Evolutionary conservation across 2,888 invertebrate genomes (phyloP).

Genomic region (Caenorhabditis macrosperma): DNA sequence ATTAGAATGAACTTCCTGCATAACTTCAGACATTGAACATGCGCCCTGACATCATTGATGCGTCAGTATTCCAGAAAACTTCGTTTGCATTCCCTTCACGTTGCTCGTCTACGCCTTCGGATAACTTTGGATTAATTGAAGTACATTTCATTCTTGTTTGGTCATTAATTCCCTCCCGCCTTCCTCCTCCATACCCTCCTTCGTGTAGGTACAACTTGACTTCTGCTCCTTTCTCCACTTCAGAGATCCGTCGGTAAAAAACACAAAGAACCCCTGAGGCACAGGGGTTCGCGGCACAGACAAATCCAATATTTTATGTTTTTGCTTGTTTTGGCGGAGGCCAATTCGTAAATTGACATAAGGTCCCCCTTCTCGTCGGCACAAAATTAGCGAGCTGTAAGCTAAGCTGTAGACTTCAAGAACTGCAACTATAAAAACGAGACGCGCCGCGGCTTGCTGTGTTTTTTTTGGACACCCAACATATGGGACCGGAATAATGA

Average conservation of each 20-base stretch:
- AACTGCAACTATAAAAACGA: slow-evolving; percentile 53
- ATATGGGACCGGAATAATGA: slow-evolving; percentile 54
- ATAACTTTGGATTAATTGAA: slow-evolving; percentile 23
- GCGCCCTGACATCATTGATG: neutral
- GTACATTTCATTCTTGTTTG: neutral
- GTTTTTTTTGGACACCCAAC: slow-evolving; percentile 30
- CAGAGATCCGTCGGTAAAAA: slow-evolving; percentile 13
- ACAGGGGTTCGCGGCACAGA: slow-evolving; percentile 7
- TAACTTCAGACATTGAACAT: neutral
- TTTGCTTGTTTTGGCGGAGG: slow-evolving; percentile 33
- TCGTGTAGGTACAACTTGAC: slow-evolving; percentile 20
- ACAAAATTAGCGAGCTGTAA: slow-evolving; percentile 29
- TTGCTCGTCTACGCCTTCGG: neutral
- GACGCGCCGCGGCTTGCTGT: slow-evolving; percentile 22
- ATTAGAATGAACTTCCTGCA: too few species aligned
- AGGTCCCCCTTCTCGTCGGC: slow-evolving; percentile 39
- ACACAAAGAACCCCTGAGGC: slow-evolving; percentile 9
- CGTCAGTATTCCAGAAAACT: neutral
- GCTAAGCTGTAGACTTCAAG: slow-evolving; percentile 42
- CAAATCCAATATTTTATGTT: slow-evolving; percentile 52
- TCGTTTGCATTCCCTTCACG: neutral
- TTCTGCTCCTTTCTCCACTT: neutral
- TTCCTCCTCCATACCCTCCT: neutral
- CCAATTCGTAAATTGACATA: slow-evolving; percentile 50
- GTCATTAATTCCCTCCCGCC: slow-evolving; percentile 4